Percentiles rank a stretch among this genome's conserved stretches.
Evolutionary conservation across 2,113 vertebrate species (phyloP).

Genomic region (Willisornis vidua): DNA sequence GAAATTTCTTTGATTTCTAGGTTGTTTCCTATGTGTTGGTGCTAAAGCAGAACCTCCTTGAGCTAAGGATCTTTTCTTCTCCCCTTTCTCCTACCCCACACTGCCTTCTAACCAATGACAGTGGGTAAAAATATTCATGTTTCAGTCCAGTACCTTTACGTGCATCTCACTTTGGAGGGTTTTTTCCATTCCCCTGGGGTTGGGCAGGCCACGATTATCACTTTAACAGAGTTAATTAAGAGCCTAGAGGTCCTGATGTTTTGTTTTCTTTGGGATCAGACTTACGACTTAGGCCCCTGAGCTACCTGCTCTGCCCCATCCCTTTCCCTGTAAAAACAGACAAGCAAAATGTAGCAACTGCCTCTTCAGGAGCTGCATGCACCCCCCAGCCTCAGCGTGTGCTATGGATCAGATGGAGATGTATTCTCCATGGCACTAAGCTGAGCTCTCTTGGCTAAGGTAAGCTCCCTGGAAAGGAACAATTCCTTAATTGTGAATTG

Average conservation of each 20-base stretch:
- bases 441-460: not conserved
- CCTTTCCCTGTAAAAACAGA: not conserved
- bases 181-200: slow-evolving; percentile 59
- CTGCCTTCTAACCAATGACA: not conserved
- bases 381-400: not conserved
- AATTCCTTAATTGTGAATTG: not conserved
- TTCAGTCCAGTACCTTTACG: slow-evolving; percentile 14
- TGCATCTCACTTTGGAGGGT: not conserved
- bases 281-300: not conserved
- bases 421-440: fast-evolving
- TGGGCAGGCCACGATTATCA: slow-evolving; percentile 20
- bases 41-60: not conserved
- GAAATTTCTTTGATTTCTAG: not conserved
- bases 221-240: slow-evolving; percentile 52
- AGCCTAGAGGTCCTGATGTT: not conserved
- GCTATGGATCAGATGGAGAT: not conserved
- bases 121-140: slow-evolving; percentile 14
- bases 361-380: not conserved
- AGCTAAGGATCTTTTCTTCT: not conserved
- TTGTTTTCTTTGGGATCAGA: slow-evolving; percentile 62
- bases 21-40: not conserved
- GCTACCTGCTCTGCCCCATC: not conserved
- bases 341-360: not conserved
- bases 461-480: not conserved
- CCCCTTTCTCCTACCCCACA: not conserved